Evolutionary conservation across 2,113 vertebrate genomes (phyloP), one percentile per base, ranked within the genome.

Genomic region (Cariama cristata): DNA sequence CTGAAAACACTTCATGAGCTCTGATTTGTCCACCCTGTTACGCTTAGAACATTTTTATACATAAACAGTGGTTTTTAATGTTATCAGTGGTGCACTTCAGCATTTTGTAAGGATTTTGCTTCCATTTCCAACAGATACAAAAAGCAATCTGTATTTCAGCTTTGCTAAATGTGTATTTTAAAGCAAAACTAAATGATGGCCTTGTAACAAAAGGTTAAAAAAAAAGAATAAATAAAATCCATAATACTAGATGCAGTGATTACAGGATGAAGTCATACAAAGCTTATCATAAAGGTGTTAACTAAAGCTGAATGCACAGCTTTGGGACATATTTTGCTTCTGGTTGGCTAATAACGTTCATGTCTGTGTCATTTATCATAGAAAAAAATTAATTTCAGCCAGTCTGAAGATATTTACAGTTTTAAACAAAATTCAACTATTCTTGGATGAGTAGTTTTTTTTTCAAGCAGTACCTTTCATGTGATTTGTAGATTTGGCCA

Each of bases 381-480:
- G 3, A 32, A 90, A 88, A 88, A 77, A 18, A 16, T 2, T 3
- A 6, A 2, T 22, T 92, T 79, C 59, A 45, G 6, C 4, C 9
- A 67, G 2, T 50, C n/a, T 75, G 38, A 75, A 82, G 9, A 6
- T 30, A 33, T 49, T 69, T 45, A 11, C 2, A 18, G 2, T 47
- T 76, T 73, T 40, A 40, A 76, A 62, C 4, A 60, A n/a, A 69
- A 84, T 33, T 64, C 1, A 77, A 1, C 6, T 40, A 5, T 30
- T 74, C 18, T 33, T 66, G 66, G 1, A 4, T 20, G 4, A 28
- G 7, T 56, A 18, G 42, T 44, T 10, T 23, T 20, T 49, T 73
- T 69, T 55, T 17, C 23, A 72, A 49, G 30, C 24, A 5, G 1
- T 28, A 11, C 1, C 1, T 4, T 68, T 71, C 3, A 3, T 26